Conservation (phyloP, 2,113 vertebrate species). For the Boulengeromyrus knoepffleri region DNA sequence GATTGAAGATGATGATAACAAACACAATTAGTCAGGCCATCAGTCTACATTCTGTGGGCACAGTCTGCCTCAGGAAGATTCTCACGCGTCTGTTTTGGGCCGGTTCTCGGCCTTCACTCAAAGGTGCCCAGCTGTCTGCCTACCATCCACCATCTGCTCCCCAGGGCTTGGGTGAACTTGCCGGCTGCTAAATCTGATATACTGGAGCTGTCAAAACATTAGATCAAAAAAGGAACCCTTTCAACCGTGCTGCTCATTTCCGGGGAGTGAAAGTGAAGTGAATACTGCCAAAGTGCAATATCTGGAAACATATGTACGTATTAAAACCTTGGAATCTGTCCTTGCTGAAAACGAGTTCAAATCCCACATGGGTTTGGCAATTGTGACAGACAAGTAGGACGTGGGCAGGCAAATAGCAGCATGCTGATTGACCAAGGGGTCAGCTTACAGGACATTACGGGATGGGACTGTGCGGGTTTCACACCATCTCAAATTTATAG, state of each 20-base stretch:
- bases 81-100: neutral
- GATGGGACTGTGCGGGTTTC: neutral
- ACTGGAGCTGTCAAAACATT: conserved; percentile 15
- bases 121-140: neutral
- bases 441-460: neutral
- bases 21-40: neutral
- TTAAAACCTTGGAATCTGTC: neutral
- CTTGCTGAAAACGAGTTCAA: neutral
- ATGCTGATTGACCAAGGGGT: neutral
- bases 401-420: neutral
- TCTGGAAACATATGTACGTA: neutral
- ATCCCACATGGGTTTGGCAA: neutral
- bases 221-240: conserved; percentile 7
- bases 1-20: neutral
- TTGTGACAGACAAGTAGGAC: neutral
- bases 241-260: conserved; percentile 4
- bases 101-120: neutral
- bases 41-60: neutral
- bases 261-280: neutral
- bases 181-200: neutral
- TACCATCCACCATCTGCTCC: conserved; percentile 12
- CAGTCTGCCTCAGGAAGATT: neutral
- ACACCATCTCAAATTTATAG: neutral
- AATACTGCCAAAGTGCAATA: neutral
- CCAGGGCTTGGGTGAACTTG: conserved; percentile 4